Evolutionary conservation across 2,113 vertebrate genomes (phyloP).

Genomic region (Hippolais icterina): DNA sequence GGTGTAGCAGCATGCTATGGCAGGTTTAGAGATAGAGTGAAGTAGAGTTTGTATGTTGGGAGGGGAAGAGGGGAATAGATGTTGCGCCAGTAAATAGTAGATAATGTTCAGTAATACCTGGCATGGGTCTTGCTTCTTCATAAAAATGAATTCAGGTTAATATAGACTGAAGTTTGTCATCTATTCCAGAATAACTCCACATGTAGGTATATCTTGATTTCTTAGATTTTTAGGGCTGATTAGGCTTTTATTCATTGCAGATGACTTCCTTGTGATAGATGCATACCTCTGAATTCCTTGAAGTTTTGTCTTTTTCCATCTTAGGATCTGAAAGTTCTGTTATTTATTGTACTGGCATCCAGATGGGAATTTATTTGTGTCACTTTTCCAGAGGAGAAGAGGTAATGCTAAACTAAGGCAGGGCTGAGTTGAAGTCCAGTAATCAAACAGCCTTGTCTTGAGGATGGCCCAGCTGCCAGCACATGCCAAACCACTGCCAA

Average conservation of each 20-base stretch:
- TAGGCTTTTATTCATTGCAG: background rate
- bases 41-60: background rate
- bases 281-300: background rate
- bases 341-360: background rate
- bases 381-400: background rate
- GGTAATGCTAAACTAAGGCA: background rate
- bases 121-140: background rate
- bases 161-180: background rate
- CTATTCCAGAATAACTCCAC: background rate
- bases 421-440: background rate
- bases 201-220: background rate
- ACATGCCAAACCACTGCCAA: rapidly evolving
- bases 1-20: background rate
- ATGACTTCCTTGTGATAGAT: background rate
- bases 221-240: background rate
- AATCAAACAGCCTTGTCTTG: background rate
- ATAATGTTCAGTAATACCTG: rapidly evolving
- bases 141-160: background rate
- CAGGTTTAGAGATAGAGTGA: background rate
- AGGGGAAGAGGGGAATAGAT: background rate
- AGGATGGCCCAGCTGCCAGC: background rate
- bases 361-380: background rate
- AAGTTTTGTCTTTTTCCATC: background rate
- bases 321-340: background rate
- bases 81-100: background rate